These are phyloP conservation scores for Rhagophthalmus giganteus DNA, from an alignment of 2,888 invertebrate species.

Conservation along the genomic window DNA sequence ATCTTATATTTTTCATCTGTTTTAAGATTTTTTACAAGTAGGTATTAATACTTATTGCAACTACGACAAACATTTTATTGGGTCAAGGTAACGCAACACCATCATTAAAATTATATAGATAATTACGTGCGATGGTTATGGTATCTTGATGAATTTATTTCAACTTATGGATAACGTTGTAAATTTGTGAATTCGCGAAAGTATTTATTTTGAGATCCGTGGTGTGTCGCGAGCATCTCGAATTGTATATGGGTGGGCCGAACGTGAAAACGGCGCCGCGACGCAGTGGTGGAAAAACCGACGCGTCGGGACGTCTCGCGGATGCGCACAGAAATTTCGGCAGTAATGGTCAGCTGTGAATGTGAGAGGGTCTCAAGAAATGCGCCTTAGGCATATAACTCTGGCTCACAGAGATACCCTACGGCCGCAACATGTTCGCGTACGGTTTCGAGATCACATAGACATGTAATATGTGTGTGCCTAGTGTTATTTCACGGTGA, in stretches of 20 bases:
- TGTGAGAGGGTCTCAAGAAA: constrained; percentile 48
- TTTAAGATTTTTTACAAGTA: neutral
- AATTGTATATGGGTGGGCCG: constrained; percentile 34
- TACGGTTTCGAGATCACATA: constrained; percentile 64
- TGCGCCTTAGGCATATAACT: constrained; percentile 54
- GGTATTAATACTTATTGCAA: neutral
- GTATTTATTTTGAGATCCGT: constrained; percentile 4
- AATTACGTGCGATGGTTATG: no score
- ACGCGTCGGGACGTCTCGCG: constrained; percentile 45
- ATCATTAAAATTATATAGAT: no score
- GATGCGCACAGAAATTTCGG: constrained; percentile 47
- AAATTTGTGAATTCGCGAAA: no score
- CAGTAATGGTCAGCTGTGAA: constrained; percentile 53
- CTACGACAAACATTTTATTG: no score
- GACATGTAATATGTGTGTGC: constrained; percentile 60
- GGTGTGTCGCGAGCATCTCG: constrained; percentile 25
- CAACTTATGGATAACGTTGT: no score
- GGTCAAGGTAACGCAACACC: no score
- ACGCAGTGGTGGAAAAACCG: constrained; percentile 41
- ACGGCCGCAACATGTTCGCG: constrained; percentile 61
- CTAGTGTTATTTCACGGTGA: constrained; percentile 60
- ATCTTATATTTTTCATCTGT: neutral
- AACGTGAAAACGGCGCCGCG: constrained; percentile 42
- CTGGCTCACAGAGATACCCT: constrained; percentile 49
- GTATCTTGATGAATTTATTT: no score